Evolutionary conservation across 2,888 invertebrate species (phyloP).

Genomic region (Alviniconcha strummeri): DNA sequence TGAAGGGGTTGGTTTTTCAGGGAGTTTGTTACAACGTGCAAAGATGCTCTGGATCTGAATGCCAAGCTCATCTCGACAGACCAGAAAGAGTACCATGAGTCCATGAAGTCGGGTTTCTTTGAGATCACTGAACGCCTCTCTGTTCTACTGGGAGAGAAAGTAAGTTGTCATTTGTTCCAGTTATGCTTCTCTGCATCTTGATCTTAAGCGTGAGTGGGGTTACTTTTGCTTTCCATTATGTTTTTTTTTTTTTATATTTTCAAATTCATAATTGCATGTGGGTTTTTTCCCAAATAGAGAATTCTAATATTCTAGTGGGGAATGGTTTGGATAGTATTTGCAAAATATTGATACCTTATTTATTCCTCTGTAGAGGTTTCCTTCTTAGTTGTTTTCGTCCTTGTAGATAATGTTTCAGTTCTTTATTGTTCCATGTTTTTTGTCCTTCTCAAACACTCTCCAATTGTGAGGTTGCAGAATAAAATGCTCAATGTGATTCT

Average conservation of each 20-base stretch:
- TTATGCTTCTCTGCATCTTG: too few species aligned
- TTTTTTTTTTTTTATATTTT: background rate
- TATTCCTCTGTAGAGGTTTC: too few species aligned
- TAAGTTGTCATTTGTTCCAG: slow-evolving; percentile 43
- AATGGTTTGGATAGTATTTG: too few species aligned
- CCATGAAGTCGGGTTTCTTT: slow-evolving; percentile 88
- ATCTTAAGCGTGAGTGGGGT: background rate
- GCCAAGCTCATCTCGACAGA: slow-evolving; percentile 90
- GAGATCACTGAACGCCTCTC: slow-evolving; percentile 86
- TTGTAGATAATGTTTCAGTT: too few species aligned
- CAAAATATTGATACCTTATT: too few species aligned
- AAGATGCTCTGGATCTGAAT: slow-evolving; percentile 91
- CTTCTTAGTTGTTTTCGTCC: too few species aligned
- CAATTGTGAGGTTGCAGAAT: background rate
- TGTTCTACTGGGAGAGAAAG: slow-evolving; percentile 69
- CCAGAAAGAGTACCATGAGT: slow-evolving; percentile 94
- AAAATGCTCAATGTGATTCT: background rate
- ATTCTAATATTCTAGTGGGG: too few species aligned
- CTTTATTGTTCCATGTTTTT: background rate
- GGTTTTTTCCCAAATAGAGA: too few species aligned
- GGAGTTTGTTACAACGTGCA: slow-evolving; percentile 92
- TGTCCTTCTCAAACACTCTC: background rate
- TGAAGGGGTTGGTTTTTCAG: slow-evolving; percentile 75
- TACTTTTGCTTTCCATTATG: background rate
- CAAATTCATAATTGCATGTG: too few species aligned